A percentile compares a stretch with the other conserved stretches of the same genome.
phyloP scores from a whole-genome alignment of 2,797 vertebrate species.

The Coluber constrictor region DNA sequence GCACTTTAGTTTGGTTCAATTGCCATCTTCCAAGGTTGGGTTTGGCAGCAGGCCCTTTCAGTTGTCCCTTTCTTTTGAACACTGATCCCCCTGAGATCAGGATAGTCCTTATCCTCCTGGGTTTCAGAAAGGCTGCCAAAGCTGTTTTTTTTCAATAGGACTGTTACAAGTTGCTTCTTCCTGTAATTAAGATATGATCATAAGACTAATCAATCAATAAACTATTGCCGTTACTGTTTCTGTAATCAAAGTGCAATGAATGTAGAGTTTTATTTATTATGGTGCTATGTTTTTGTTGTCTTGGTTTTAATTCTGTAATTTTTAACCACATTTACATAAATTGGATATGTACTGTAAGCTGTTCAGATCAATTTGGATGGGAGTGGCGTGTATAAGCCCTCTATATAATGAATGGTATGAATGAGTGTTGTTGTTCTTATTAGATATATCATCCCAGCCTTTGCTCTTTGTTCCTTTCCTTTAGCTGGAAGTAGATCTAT shows the following conservation, averaged over 20 bases:
- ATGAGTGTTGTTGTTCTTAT: fast-evolving
- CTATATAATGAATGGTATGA: not conserved
- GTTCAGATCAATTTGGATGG: not conserved
- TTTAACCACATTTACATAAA: not conserved
- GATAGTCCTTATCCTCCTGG: not conserved
- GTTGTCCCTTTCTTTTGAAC: not conserved
- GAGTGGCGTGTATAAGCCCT: not conserved
- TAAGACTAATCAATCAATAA: not conserved
- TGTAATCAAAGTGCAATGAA: not conserved
- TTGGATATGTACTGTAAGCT: not conserved
- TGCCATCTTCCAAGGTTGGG: not conserved
- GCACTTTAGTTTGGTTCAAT: not conserved
- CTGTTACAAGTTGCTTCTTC: not conserved
- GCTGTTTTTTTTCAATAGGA: not conserved
- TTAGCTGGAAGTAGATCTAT: constrained; percentile 89
- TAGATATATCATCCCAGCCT: not conserved
- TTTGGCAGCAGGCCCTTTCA: not conserved
- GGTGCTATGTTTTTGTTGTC: not conserved
- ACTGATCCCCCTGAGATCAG: not conserved
- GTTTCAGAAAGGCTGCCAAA: not conserved
- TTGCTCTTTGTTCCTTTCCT: not conserved
- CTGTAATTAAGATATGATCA: not conserved
- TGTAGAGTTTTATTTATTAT: not conserved
- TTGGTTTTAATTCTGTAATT: not conserved
- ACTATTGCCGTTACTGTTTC: not conserved